Base-by-base conservation (phyloP, 2,888 invertebrate genomes). In the Lasius platythorax region DNA sequence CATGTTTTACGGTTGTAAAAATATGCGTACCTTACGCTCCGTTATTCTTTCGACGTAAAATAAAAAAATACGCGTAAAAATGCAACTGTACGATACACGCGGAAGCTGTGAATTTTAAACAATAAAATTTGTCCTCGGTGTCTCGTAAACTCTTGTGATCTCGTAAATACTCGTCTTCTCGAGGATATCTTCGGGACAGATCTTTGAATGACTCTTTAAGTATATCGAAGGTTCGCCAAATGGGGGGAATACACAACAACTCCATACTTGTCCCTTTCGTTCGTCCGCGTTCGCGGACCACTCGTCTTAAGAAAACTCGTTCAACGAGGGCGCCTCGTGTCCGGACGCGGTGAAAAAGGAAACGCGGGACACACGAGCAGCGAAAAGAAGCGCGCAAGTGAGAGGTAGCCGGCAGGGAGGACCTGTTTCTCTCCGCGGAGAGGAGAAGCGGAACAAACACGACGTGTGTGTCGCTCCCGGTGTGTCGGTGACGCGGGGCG, bases 401-500 rank as follows among this genome's bases (percentile, higher is more conserved):
- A 70, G 78, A 70, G 79, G 72, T 63, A 63, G 46, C 67, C 76
- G 67, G 53, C 50, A 63, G 67, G 40, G 63, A 63, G 63, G 53
- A 66, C 78, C 78, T 50, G 79, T 76, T 68, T 70, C 76, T 46
- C 76, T 37, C 23, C n/a, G 66, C 15, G 70, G 53, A 23, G 67
- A 74, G 66, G 66, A 70, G 76, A 63, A 63, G 82, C 61, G 58
- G 75, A 85, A 85, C 85, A 63, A 56, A 58, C 46, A 64, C 50
- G 76, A 66, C 66, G 82, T 30, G 37, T 53, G 56, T 66, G 72
- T 46, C 86, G 84, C 87, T 46, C 61, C 70, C 23, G 37, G 37
- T 23, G 23, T 23, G 76, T 23, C 30, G 87, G 85, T 90, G 88
- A 90, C 89, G 93, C 88, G 90, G 85, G 90, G 88, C 91, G 88